A percentile compares a stretch with the other conserved stretches of the same genome.
Conservation (phyloP, 2,797 vertebrate genomes). For the Chanos chanos region DNA sequence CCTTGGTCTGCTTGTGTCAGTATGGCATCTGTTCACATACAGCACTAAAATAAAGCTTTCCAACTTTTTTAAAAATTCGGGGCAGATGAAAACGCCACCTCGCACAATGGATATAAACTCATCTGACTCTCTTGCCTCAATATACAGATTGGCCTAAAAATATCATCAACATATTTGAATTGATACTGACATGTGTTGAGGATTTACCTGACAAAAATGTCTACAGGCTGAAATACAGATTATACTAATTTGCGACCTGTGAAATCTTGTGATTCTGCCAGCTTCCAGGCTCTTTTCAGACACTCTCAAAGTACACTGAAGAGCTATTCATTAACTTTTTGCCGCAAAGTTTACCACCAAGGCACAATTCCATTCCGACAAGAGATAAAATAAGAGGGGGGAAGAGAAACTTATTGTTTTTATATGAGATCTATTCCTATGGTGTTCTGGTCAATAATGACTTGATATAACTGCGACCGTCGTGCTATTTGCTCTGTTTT, state of each 20-base stretch:
- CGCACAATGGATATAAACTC: too few species aligned
- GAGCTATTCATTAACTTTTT: constrained; percentile 83
- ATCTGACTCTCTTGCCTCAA: too few species aligned
- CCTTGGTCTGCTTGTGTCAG: neutral
- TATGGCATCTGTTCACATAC: neutral
- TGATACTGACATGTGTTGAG: too few species aligned
- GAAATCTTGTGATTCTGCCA: too few species aligned
- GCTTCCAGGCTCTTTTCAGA: constrained; percentile 28
- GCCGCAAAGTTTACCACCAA: constrained; percentile 80
- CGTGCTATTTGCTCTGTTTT: constrained; percentile 82
- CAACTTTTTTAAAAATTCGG: neutral
- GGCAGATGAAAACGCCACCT: neutral
- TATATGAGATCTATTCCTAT: constrained; percentile 79
- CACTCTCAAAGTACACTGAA: constrained; percentile 73
- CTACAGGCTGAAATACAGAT: too few species aligned
- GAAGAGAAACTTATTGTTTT: constrained; percentile 79
- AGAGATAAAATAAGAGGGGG: constrained; percentile 37
- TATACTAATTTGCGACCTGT: too few species aligned
- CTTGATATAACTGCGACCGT: constrained; percentile 72
- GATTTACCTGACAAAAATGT: too few species aligned
- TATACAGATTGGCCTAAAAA: too few species aligned
- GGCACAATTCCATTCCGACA: constrained; percentile 37
- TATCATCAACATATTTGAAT: too few species aligned
- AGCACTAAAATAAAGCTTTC: neutral
- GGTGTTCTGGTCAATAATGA: constrained; percentile 78